Evolutionary conservation across 2,888 invertebrate species (phyloP), one percentile per base, ranked within the genome.

Genomic region (Aricia artaxerxes): DNA sequence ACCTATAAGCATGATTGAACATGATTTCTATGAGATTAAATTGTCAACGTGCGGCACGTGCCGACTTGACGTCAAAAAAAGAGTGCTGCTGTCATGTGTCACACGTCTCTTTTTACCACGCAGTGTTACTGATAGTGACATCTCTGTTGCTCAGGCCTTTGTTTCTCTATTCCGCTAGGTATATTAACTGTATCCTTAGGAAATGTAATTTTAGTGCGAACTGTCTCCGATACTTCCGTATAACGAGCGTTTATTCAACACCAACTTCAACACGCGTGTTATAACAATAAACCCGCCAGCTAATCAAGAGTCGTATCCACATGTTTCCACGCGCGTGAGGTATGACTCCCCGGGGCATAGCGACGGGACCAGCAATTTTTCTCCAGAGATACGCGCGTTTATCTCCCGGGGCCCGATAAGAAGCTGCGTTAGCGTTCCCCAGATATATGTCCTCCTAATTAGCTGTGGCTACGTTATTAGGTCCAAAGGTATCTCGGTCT

Each of bases 301-400:
- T 79, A 79, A 79, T 79, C 78, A 49, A 49, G 73, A 61, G 78
- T 73, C 73, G 61, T 79, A 69, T 77, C 69, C 53, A 78, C 85
- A 84, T 84, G 83, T 85, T 73, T 60, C 85, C 87, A 86, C 86
- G 82, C 81, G 73, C 80, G 85, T 90, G 90, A 90, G 85, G 87
- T 88, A 90, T 90, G 85, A 87, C 86, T 83, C 87, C 88, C 85
- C 82, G 84, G 88, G 86, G 89, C 85, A 85, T 84, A 82, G 85
- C 86, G 88, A 88, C 87, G 87, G 84, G 86, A 82, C 85, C 87
- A 83, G 86, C 88, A 88, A 91, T 91, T 91, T 91, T 89, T 90
- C 90, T 90, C 88, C 82, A 82, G 87, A 88, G 90, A 90, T 89
- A 90, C 84, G 80, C 81, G 82, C 87, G 87, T 88, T 86, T 87